Evolutionary conservation across 2,888 invertebrate genomes (phyloP), one percentile per base, ranked within the genome.

Genomic region (Elmis aenea): DNA sequence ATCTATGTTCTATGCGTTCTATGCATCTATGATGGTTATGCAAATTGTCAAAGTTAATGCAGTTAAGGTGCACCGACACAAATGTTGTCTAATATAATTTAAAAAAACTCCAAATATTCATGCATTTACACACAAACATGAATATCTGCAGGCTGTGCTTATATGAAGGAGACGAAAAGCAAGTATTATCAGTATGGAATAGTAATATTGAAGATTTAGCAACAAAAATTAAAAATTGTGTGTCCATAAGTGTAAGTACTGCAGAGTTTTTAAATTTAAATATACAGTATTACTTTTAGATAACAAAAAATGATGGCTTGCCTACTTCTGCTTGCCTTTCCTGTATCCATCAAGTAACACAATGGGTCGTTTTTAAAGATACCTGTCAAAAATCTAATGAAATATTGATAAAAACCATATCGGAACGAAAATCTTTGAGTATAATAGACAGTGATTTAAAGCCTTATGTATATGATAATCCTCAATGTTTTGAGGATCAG

Each of bases 101-200:
- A n/a, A n/a, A n/a, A n/a, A n/a, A n/a, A n/a, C n/a, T n/a, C n/a
- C n/a, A n/a, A n/a, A n/a, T n/a, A n/a, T n/a, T n/a, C n/a, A n/a
- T n/a, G n/a, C n/a, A n/a, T n/a, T n/a, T n/a, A n/a, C n/a, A n/a
- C n/a, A n/a, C n/a, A n/a, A n/a, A n/a, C n/a, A 52, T 52, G 50
- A 45, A 45, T 27, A 43, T 42, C 33, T 61, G 61, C 33, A 55
- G 61, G 50, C 50, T 61, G 50, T 61, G 61, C 50, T 49, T 61
- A 34, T 42, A 41, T 22, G 38, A 56, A 42, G 50, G 48, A 3
- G 40, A 45, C 13, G 44, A 50, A 25, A 40, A 48, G 14, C 33
- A 47, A 38, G 42, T 54, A 30, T 38, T 50, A 28, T 48, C 55
- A 5, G 39, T 58, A 24, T 50, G 49, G 38, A 46, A 50, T 8